phyloP scores from a whole-genome alignment of 2,797 vertebrate genomes.

The Numenius phaeopus region DNA sequence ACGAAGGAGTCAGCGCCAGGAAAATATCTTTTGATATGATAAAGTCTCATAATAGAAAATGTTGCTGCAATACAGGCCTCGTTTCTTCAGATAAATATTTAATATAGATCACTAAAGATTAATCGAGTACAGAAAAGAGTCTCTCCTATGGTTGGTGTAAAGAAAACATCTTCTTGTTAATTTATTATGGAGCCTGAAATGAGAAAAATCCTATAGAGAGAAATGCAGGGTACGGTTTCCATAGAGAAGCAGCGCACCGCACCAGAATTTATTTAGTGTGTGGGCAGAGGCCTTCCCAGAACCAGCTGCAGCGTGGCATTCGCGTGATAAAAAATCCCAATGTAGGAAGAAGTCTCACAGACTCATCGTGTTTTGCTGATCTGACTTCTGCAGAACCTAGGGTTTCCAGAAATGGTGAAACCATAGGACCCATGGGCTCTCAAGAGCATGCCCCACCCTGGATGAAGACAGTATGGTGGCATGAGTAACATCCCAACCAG shows the following conservation, averaged over 20 bases:
- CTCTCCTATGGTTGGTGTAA: constrained; percentile 69
- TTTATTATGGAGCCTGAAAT: constrained; percentile 77
- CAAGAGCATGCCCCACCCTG: background rate
- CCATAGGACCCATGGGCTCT: rapidly evolving
- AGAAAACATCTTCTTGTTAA: constrained; percentile 75
- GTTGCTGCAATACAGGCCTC: constrained; percentile 77
- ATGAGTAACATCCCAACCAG: background rate
- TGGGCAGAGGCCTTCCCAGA: constrained; percentile 65
- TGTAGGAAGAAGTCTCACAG: background rate
- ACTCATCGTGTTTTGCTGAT: background rate
- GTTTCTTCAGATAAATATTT: constrained; percentile 84
- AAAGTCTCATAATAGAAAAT: constrained; percentile 82
- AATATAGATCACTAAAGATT: constrained; percentile 85
- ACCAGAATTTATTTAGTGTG: constrained; percentile 69
- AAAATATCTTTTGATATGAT: constrained; percentile 80
- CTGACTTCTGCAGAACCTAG: background rate
- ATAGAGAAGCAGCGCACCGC: constrained; percentile 65
- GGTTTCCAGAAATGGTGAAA: background rate
- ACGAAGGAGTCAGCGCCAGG: constrained; percentile 49
- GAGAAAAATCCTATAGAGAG: constrained; percentile 66
- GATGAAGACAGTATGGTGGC: rapidly evolving
- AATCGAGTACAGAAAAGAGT: constrained; percentile 74
- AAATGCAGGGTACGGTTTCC: constrained; percentile 57
- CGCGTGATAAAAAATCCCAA: background rate
- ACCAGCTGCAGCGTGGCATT: constrained; percentile 48